phyloP scores from a whole-genome alignment of 2,797 vertebrate genomes.

The Coluber constrictor region DNA sequence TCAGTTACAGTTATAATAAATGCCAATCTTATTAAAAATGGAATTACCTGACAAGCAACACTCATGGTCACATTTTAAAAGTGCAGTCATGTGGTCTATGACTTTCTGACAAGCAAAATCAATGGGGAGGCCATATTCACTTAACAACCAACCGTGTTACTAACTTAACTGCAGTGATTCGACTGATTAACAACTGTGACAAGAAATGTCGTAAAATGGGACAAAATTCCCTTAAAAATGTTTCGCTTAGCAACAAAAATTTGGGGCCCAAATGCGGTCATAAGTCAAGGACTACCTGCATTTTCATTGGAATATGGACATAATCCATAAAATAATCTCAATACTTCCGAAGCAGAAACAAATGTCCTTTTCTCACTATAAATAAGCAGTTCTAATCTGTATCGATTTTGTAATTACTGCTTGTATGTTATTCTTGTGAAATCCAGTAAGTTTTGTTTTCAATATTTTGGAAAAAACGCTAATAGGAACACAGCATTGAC shows the following conservation, averaged over 20 bases:
- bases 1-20: background rate
- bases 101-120: background rate
- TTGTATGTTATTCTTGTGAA: background rate
- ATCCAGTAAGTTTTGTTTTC: background rate
- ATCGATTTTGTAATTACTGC: background rate
- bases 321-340: background rate
- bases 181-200: background rate
- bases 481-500: background rate
- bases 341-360: background rate
- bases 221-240: background rate
- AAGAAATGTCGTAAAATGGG: background rate
- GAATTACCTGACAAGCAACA: background rate
- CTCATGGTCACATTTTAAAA: background rate
- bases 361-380: background rate
- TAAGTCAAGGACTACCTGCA: background rate
- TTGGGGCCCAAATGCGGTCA: background rate
- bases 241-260: background rate
- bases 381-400: background rate
- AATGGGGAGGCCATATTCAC: background rate
- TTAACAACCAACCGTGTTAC: background rate
- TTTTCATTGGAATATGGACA: background rate
- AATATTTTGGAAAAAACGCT: background rate
- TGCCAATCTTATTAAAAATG: background rate
- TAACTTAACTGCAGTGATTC: background rate
- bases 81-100: background rate